Conservation (phyloP, 2,888 invertebrate species). For the Campoplex capitator region DNA sequence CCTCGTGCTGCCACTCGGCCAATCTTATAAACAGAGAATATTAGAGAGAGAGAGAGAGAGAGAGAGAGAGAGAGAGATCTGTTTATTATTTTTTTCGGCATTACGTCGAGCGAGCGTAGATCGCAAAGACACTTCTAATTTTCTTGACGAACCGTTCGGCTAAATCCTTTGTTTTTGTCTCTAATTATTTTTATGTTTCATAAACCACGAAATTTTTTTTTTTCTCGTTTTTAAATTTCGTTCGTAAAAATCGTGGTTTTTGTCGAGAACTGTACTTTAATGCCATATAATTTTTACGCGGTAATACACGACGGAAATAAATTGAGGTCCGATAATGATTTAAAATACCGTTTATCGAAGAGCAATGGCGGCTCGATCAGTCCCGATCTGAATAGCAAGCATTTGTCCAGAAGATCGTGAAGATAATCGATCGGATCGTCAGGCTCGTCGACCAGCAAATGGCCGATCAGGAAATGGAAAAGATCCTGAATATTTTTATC, state of each 20-base stretch:
- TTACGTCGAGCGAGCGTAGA: slow-evolving; percentile 30
- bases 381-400: slow-evolving; percentile 84
- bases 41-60: neutral
- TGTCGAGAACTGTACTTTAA: neutral
- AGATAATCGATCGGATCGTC: slow-evolving; percentile 85
- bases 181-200: slow-evolving; percentile 13
- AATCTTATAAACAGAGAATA: slow-evolving; percentile 19
- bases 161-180: slow-evolving; percentile 34
- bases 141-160: slow-evolving; percentile 54
- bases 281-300: neutral
- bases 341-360: slow-evolving; percentile 78
- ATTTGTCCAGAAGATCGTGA: slow-evolving; percentile 84
- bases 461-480: slow-evolving; percentile 84
- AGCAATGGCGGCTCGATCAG: slow-evolving; percentile 84
- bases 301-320: neutral
- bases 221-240: neutral
- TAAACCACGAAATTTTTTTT: neutral
- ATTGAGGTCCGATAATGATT: slow-evolving; percentile 41
- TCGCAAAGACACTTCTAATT: slow-evolving; percentile 58
- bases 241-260: neutral
- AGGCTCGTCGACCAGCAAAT: slow-evolving; percentile 83
- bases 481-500: slow-evolving; percentile 84
- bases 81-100: slow-evolving; percentile 52
- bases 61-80: slow-evolving; percentile 11
- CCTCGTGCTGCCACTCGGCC: slow-evolving; percentile 50